A percentile compares a stretch with the other conserved stretches of the same genome.
These are phyloP conservation scores for Melieria omissa DNA, from an alignment of 2,888 invertebrate species.

Conservation along the genomic window DNA sequence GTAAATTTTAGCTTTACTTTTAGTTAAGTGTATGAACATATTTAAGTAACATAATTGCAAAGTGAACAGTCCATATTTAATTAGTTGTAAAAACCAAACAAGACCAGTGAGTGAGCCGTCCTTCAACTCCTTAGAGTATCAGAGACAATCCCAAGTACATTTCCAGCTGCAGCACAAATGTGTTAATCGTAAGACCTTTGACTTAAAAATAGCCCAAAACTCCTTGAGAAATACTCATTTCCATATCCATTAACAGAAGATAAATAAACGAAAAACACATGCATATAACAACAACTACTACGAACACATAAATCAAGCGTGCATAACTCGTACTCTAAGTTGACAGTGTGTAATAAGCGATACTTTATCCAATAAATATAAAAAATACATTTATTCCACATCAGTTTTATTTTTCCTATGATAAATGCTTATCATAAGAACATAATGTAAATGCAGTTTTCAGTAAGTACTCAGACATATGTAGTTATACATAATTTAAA, in stretches of 20 bases:
- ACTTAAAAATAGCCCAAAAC: neutral
- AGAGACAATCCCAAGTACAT: conserved; percentile 27
- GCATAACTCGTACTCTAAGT: neutral
- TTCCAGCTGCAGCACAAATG: neutral
- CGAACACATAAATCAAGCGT: neutral
- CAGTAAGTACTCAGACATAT: neutral
- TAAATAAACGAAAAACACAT: neutral
- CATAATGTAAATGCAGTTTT: neutral
- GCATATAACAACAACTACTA: neutral
- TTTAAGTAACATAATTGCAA: conserved; percentile 49
- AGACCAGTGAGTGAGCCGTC: conserved; percentile 17
- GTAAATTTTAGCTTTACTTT: conserved; percentile 61
- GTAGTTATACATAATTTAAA: neutral
- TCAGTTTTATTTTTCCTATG: too few relatives aligned
- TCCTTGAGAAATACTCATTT: neutral
- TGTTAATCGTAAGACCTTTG: neutral
- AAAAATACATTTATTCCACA: too few relatives aligned
- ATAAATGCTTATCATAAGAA: neutral
- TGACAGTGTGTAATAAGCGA: conserved; percentile 4
- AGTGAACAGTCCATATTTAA: conserved; percentile 23
- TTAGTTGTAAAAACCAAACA: conserved; percentile 24
- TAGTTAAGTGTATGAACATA: conserved; percentile 44
- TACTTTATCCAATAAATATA: conserved; percentile 15
- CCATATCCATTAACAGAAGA: neutral
- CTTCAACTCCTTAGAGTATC: conserved; percentile 2